Base-by-base conservation (phyloP, 2,888 invertebrate genomes). In the Ophion ventricosus region DNA sequence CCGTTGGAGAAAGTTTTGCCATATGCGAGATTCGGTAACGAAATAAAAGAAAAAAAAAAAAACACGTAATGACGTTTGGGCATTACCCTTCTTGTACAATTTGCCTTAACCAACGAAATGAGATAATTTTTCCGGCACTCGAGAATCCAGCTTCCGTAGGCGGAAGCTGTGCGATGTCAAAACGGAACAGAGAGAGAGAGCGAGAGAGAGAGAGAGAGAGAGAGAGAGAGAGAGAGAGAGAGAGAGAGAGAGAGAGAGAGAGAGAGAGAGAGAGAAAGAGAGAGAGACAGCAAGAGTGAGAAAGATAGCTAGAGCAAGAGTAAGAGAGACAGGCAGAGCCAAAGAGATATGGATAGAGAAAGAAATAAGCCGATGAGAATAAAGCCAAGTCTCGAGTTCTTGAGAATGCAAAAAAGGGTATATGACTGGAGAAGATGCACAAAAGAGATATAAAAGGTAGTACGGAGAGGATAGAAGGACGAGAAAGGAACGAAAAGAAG, bases 401-500 rank as follows among this genome's bases (percentile, higher is more conserved):
- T 25, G 49, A 75, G 59, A 79, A 78, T 75, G 74, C 75, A 69
- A 79, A 78, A 54, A 23, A 82, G 66, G 59, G 43, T 59, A 11
- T 20, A 43, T 20, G 83, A 75, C 70, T 67, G 54, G 20, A 40
- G 57, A 64, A 54, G 54, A 49, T n/a, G 54, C 61, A 49, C 26
- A 43, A 57, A 43, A 67, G 57, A 77, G 69, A 29, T 57, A 64
- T 57, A n/a, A 64, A n/a, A 43, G 63, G 25, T 54, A 43, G 43
- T 57, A 25, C n/a, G 54, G 64, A 80, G 70, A 49, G 57, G 72
- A 11, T 23, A 40, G 17, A 78, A 75, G 40, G 64, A 72, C 61
- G 64, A 80, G 59, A 56, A 76, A 59, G 29, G 40, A 73, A 79
- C 67, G 82, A 84, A 64, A 84, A 69, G 72, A 82, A 70, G 70